Evolutionary conservation across 2,888 invertebrate genomes (phyloP).

Genomic region (Lithophane leautieri): DNA sequence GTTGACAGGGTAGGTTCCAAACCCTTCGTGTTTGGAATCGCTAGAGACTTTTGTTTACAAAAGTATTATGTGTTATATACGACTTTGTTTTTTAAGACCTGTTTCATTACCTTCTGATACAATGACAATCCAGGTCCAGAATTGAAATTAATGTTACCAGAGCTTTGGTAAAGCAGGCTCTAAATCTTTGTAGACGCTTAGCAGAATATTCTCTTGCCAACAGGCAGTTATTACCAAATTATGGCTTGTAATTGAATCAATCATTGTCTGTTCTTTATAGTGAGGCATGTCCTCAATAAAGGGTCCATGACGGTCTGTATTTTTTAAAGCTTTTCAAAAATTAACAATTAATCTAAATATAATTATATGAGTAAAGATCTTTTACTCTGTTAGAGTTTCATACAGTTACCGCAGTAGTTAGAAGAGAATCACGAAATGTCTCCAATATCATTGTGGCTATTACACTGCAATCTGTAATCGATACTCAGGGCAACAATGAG

Average conservation of each 20-base stretch:
- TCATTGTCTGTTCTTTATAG: background rate
- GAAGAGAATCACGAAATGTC: constrained; percentile 22
- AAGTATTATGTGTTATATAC: background rate
- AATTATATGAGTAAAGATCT: too few species aligned
- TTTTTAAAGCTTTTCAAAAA: background rate
- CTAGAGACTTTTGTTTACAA: background rate
- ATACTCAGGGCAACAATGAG: constrained; percentile 36
- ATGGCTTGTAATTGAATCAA: constrained; percentile 4
- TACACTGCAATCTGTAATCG: constrained; percentile 32
- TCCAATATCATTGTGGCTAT: constrained; percentile 49
- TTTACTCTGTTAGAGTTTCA: constrained; percentile 5
- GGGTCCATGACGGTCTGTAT: background rate
- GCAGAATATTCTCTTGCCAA: background rate
- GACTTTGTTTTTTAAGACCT: too few species aligned
- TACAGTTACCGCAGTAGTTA: background rate
- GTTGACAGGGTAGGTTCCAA: background rate
- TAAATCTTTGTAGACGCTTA: background rate
- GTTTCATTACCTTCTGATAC: background rate
- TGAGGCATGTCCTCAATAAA: constrained; percentile 11
- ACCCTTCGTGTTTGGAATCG: background rate
- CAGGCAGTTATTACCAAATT: background rate
- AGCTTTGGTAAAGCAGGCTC: background rate
- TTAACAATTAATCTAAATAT: too few species aligned
- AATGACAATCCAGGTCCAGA: background rate
- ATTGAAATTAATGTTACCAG: background rate